Conservation (phyloP, 2,888 invertebrate genomes). For the Yponomeuta cagnagella region DNA sequence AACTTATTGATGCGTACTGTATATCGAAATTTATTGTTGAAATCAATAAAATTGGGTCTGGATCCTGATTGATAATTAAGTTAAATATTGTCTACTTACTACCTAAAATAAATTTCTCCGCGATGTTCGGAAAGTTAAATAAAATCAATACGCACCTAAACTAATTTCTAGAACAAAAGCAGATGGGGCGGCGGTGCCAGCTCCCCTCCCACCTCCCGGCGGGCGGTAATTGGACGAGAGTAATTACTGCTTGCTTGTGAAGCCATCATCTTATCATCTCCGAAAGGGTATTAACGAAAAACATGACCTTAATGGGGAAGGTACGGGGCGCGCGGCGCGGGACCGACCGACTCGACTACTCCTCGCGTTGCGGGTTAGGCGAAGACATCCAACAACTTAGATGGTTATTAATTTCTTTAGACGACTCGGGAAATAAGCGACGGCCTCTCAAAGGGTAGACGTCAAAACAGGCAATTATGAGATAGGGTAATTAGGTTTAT, state of each 20-base stretch:
- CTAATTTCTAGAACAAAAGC: conserved; percentile 41
- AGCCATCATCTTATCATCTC: conserved; percentile 72
- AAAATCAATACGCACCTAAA: background rate
- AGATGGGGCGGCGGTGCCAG: conserved; percentile 27
- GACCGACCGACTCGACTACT: conserved; percentile 24
- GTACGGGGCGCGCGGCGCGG: conserved; percentile 20
- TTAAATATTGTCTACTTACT: background rate
- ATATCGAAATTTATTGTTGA: background rate
- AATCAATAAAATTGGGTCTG: background rate
- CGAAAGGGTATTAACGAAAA: conserved; percentile 69
- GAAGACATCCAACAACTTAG: conserved; percentile 58
- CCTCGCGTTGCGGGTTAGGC: conserved; percentile 40
- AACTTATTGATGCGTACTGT: background rate
- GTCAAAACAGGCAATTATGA: conserved; percentile 73
- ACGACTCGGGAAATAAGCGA: conserved; percentile 61
- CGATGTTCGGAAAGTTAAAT: background rate
- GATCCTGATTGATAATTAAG: background rate
- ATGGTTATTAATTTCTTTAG: conserved; percentile 72
- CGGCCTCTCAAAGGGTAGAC: conserved; percentile 68
- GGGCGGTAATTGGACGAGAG: conserved; percentile 62
- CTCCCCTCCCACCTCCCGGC: conserved; percentile 32
- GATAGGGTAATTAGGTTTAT: conserved; percentile 69
- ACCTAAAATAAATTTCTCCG: background rate
- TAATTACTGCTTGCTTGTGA: conserved; percentile 72
- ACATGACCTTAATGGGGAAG: conserved; percentile 42